A percentile compares a stretch with the other conserved stretches of the same genome.
Evolutionary conservation across 2,113 vertebrate species (phyloP).

Genomic region (Urocitellus parryii): DNA sequence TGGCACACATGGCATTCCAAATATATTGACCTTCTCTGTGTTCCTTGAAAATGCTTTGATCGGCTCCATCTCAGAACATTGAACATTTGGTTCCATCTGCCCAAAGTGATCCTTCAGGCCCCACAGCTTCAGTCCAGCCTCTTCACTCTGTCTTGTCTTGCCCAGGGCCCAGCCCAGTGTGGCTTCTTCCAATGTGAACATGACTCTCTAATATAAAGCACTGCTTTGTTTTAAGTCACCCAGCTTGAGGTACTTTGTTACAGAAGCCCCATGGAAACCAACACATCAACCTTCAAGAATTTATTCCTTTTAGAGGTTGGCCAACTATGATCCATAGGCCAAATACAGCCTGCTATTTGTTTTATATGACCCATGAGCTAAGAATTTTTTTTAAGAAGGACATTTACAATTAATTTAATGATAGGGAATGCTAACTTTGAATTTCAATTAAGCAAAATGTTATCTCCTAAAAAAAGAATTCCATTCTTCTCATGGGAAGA

Average conservation of each 20-base stretch:
- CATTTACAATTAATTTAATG: conserved; percentile 30
- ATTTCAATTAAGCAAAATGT: not conserved
- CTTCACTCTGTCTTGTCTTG: not conserved
- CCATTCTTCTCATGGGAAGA: conserved; percentile 39
- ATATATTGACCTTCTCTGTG: not conserved
- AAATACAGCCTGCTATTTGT: not conserved
- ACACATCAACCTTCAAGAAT: not conserved
- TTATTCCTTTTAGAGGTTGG: not conserved
- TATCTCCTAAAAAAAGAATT: not conserved
- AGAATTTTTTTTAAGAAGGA: not conserved
- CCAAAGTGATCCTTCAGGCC: not conserved
- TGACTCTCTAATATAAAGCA: not conserved
- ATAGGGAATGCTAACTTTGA: conserved; percentile 30
- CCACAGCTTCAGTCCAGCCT: not conserved
- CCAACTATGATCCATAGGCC: not conserved
- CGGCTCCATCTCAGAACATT: not conserved
- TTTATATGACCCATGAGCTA: not conserved
- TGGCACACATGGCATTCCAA: not conserved
- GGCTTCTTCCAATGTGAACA: not conserved
- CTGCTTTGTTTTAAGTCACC: not conserved
- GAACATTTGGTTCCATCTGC: not conserved
- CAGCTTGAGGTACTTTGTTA: not conserved
- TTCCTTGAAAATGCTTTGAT: not conserved
- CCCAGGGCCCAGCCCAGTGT: not conserved
- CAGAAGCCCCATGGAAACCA: not conserved